These are phyloP conservation scores for Austrolebias charrua DNA, from an alignment of 2,797 vertebrate genomes.

Conservation along the genomic window DNA sequence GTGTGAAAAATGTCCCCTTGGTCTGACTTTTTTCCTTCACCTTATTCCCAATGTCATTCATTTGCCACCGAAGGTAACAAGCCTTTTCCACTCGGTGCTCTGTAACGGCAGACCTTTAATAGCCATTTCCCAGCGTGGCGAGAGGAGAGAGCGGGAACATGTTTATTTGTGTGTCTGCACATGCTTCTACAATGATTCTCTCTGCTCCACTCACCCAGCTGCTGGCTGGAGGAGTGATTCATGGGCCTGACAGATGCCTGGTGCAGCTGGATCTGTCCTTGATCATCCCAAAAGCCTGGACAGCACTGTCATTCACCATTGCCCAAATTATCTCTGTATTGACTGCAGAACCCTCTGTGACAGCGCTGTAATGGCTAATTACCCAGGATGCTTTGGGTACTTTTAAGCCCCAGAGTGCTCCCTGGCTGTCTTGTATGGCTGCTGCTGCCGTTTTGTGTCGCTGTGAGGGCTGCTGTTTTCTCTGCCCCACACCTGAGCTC, in stretches of 20 bases:
- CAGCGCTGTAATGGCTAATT: conserved; percentile 99
- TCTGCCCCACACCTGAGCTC: conserved; percentile 70
- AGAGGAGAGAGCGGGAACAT: conserved; percentile 78
- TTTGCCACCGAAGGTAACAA: conserved; percentile 84
- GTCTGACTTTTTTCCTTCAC: conserved; percentile 77
- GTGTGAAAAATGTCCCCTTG: conserved; percentile 72
- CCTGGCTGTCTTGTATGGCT: conserved; percentile 70
- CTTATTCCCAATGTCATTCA: conserved; percentile 85
- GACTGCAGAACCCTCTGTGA: conserved; percentile 99
- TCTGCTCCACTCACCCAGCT: conserved; percentile 88
- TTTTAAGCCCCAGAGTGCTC: conserved; percentile 87
- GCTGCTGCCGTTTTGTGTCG: conserved; percentile 48
- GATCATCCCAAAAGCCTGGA: conserved; percentile 99
- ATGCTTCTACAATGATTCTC: conserved; percentile 86
- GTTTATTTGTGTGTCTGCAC: conserved; percentile 84
- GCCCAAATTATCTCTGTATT: conserved; percentile 99
- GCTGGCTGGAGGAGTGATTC: conserved; percentile 98
- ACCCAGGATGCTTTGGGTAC: conserved; percentile 99
- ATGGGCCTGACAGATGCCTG: conserved; percentile 99
- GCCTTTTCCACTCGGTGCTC: conserved; percentile 78
- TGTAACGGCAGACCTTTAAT: conserved; percentile 84
- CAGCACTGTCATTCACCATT: conserved; percentile 99
- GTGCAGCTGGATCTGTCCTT: conserved; percentile 99
- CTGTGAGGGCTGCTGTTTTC: conserved; percentile 65
- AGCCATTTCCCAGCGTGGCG: conserved; percentile 82